Evolutionary conservation across 2,888 invertebrate genomes (phyloP).

Genomic region (Vanessa cardui): DNA sequence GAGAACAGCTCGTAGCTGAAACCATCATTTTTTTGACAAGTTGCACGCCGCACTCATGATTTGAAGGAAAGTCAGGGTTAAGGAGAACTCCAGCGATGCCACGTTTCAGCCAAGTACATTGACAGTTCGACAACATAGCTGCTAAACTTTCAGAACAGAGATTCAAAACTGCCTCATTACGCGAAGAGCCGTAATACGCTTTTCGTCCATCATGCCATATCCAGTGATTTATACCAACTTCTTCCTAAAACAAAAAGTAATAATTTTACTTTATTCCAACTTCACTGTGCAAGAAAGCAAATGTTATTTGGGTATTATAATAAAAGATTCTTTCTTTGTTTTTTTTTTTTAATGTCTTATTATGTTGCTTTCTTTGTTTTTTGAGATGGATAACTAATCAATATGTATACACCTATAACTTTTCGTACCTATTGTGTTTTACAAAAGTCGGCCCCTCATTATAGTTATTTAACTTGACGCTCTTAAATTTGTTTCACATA

Average conservation of each 20-base stretch:
- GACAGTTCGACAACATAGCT: constrained; percentile 58
- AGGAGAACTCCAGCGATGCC: constrained; percentile 65
- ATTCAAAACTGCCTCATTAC: constrained; percentile 62
- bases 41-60: constrained; percentile 56
- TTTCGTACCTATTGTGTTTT: too few species aligned
- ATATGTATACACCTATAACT: too few species aligned
- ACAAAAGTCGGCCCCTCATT: too few species aligned
- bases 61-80: constrained; percentile 57
- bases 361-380: too few species aligned
- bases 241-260: constrained; percentile 39
- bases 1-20: constrained; percentile 63
- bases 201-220: constrained; percentile 56
- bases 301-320: too few species aligned
- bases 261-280: neutral
- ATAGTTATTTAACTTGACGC: too few species aligned
- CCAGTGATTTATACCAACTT: constrained; percentile 54
- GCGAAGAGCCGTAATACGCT: constrained; percentile 55
- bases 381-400: too few species aligned
- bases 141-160: constrained; percentile 61
- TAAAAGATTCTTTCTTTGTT: too few species aligned
- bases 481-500: too few species aligned
- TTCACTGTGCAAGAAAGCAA: too few species aligned
- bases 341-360: too few species aligned
- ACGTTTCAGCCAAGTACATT: constrained; percentile 67
- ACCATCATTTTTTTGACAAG: constrained; percentile 60